phyloP scores from a whole-genome alignment of 2,888 invertebrate species.

The Anticlea derivata region DNA sequence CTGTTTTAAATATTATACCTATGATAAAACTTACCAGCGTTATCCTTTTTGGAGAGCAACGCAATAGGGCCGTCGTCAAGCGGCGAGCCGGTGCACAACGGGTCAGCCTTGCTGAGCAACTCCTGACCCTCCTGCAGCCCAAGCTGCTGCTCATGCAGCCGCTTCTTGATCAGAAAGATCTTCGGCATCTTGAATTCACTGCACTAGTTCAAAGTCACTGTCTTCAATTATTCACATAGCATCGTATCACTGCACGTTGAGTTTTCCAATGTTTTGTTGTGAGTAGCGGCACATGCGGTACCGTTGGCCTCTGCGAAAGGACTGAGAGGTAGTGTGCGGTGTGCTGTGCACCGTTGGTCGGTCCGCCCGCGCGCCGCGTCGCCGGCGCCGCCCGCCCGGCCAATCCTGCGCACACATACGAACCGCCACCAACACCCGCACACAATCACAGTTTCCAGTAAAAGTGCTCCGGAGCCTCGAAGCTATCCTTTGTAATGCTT shows the following conservation, averaged over 20 bases:
- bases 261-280: slow-evolving; percentile 75
- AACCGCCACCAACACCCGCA: slow-evolving; percentile 50
- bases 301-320: slow-evolving; percentile 82
- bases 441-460: slow-evolving; percentile 71
- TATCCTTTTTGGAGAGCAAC: slow-evolving; percentile 83
- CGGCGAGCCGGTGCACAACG: slow-evolving; percentile 84
- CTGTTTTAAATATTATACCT: neutral
- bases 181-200: slow-evolving; percentile 91
- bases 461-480: slow-evolving; percentile 70
- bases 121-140: slow-evolving; percentile 93
- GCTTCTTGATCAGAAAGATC: slow-evolving; percentile 95
- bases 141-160: slow-evolving; percentile 95
- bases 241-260: slow-evolving; percentile 79
- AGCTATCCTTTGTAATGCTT: slow-evolving; percentile 43
- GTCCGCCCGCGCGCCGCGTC: slow-evolving; percentile 77
- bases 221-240: slow-evolving; percentile 74
- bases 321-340: slow-evolving; percentile 78
- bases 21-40: slow-evolving; percentile 60
- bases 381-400: slow-evolving; percentile 61
- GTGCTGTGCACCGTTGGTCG: slow-evolving; percentile 80
- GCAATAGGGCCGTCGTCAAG: slow-evolving; percentile 85
- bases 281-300: slow-evolving; percentile 80
- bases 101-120: slow-evolving; percentile 86
- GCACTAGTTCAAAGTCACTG: slow-evolving; percentile 74
- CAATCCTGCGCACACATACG: slow-evolving; percentile 60